These are phyloP conservation scores for Thunnus thynnus DNA, from an alignment of 2,113 vertebrate species.

Conservation along the genomic window DNA sequence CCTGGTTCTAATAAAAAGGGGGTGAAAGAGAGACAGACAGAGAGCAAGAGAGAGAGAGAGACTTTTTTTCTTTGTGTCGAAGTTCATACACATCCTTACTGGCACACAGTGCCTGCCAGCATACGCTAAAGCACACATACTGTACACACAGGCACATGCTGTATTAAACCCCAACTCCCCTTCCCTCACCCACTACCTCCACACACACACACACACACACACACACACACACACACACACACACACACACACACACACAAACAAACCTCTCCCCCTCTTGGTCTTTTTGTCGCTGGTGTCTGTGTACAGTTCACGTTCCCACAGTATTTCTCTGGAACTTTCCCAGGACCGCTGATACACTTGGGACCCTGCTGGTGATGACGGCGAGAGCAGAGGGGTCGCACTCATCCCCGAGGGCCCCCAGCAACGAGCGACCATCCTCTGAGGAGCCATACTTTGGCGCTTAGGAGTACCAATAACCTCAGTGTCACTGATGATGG, in stretches of 20 bases:
- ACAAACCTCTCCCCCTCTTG: constrained; percentile 16
- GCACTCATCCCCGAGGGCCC: constrained; percentile 55
- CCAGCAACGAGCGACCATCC: constrained; percentile 14
- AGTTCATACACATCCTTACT: constrained; percentile 20
- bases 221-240: constrained; percentile 26
- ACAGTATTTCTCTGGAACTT: constrained; percentile 77
- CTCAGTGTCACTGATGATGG: constrained; percentile 47
- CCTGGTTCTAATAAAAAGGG: constrained; percentile 78
- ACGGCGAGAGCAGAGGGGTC: constrained; percentile 63
- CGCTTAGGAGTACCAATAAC: constrained; percentile 40
- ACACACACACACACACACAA: constrained; percentile 36
- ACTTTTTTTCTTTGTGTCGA: neutral
- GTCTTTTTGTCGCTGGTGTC: constrained; percentile 60
- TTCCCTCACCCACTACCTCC: neutral
- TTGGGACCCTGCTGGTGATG: constrained; percentile 70
- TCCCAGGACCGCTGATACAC: constrained; percentile 80
- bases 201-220: constrained; percentile 19
- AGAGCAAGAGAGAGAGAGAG: constrained; percentile 23
- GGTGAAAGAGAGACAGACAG: constrained; percentile 39
- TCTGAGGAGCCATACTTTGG: constrained; percentile 65
- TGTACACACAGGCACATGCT: constrained; percentile 16
- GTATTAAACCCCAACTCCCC: constrained; percentile 5
- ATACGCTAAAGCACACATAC: constrained; percentile 15
- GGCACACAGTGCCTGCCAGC: constrained; percentile 17
- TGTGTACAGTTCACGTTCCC: constrained; percentile 81